Base-by-base conservation (phyloP, 2,797 vertebrate genomes). In the Sebastes elongatus region DNA sequence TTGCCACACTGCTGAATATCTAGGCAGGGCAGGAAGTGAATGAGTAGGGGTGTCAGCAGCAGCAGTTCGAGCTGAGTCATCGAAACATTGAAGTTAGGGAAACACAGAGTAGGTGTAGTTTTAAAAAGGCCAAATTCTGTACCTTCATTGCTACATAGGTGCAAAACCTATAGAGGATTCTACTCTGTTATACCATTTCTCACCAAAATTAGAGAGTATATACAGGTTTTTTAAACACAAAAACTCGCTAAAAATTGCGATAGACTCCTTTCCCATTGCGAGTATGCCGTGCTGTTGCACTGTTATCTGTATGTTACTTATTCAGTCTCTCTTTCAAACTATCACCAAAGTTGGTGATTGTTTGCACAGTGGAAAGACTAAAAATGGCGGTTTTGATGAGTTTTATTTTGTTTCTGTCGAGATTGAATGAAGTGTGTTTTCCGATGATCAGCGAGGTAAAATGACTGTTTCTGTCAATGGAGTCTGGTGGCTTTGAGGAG, bases 1-100 rank as follows among this genome's bases (percentile, higher is more conserved):
- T 7, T 5, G 71, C 66, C 78, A 85, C 88, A 76, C 90, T 89
- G 93, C 82, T 94, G 88, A 92, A 91, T 86, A 82, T 87, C 60
- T 55, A 81, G 87, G 89, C 84, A 89, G 84, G 89, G 85, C 62
- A 83, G 80, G 80, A 81, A 85, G 85, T 87, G 82, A 85, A 80
- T 71, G 82, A 93, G 86, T 78, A 81, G 88, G 78, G 65, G 71
- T 65, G 74, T 66, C 56, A 71, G 74, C 4, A 14, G 65, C 22
- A 14, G 68, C 49, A 63, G 53, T 11, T 77, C 52, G 25, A 78
- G 86, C 79, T 62, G 69, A 89, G 80, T 86, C 86, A 87, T 49
- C 52, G 59, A 76, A 79, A 76, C 30, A 11, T 18, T 2, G 6
- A 23, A 27, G 13, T 22, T 66, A 38, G 46, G 67, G 20, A 46